Evolutionary conservation across 64 coral and sea anemone genomes (phyloP).

Genomic region (Stylophora pistillata): DNA sequence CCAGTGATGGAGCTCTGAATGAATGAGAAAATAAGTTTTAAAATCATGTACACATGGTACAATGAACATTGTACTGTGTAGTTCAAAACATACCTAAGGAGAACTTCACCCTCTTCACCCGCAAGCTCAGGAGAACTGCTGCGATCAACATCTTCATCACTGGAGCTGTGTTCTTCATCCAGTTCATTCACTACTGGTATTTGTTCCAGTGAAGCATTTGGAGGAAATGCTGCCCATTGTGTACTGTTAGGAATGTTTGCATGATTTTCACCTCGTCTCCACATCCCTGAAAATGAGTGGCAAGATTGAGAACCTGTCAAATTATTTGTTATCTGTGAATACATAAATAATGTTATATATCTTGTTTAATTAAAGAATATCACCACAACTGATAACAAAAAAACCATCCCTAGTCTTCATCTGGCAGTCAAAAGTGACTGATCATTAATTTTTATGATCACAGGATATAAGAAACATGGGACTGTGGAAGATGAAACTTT

Average conservation of each 20-base stretch:
- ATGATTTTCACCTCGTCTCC: background rate
- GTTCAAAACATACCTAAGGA: constrained; percentile 54
- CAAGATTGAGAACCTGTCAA: background rate
- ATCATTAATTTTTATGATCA: too few relatives aligned
- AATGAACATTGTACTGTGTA: background rate
- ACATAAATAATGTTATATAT: too few relatives aligned
- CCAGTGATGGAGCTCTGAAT: constrained; percentile 81
- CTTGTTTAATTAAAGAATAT: too few relatives aligned
- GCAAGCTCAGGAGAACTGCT: constrained; percentile 85
- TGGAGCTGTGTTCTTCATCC: constrained; percentile 82
- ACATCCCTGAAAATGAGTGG: background rate
- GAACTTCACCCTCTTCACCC: constrained; percentile 85
- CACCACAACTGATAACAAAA: too few relatives aligned
- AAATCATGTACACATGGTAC: background rate
- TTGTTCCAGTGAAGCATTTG: background rate
- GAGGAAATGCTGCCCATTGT: constrained; percentile 78
- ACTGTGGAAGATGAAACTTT: too few relatives aligned
- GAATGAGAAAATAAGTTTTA: background rate
- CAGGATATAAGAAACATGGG: too few relatives aligned
- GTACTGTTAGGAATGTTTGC: background rate
- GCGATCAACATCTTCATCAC: constrained; percentile 84
- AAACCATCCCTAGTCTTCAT: too few relatives aligned
- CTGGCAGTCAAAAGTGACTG: too few relatives aligned
- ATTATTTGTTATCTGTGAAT: background rate
- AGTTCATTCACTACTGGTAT: background rate